Evolutionary conservation across 2,113 vertebrate genomes (phyloP).

Genomic region (Struthidea cinerea): DNA sequence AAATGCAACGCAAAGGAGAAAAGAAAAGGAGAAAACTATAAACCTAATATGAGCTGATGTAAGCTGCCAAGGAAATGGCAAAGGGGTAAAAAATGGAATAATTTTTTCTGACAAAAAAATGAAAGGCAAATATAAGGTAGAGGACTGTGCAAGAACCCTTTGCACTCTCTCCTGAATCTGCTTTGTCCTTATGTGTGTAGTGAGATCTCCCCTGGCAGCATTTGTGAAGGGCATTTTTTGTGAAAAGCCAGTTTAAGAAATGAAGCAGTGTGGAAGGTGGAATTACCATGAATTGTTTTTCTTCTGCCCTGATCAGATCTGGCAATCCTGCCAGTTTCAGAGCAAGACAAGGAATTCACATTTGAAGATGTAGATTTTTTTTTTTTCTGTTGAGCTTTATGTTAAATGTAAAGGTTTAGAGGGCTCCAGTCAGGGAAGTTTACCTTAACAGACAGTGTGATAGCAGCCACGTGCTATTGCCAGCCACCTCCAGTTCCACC

Average conservation of each 20-base stretch:
- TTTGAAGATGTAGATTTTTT: neutral
- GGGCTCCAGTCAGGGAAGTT: neutral
- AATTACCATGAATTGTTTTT: neutral
- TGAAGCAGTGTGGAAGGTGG: neutral
- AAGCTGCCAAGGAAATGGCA: neutral
- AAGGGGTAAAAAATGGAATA: neutral
- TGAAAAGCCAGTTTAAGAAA: neutral
- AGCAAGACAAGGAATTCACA: neutral
- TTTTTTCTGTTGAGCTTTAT: neutral
- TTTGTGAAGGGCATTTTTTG: neutral
- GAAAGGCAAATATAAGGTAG: neutral
- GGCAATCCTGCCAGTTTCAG: neutral
- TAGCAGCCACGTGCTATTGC: neutral
- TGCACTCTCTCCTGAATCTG: neutral
- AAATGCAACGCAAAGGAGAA: neutral
- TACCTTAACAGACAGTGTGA: neutral
- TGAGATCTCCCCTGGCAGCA: neutral
- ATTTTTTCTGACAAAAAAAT: conserved; percentile 14
- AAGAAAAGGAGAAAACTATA: neutral
- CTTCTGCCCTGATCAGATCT: neutral
- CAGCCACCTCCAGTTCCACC: neutral
- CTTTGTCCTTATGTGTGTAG: neutral
- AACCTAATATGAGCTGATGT: neutral
- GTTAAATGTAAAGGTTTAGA: neutral
- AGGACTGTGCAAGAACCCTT: neutral